Base-by-base conservation (phyloP, 2,888 invertebrate genomes). In the Sinohyriopsis cumingii region DNA sequence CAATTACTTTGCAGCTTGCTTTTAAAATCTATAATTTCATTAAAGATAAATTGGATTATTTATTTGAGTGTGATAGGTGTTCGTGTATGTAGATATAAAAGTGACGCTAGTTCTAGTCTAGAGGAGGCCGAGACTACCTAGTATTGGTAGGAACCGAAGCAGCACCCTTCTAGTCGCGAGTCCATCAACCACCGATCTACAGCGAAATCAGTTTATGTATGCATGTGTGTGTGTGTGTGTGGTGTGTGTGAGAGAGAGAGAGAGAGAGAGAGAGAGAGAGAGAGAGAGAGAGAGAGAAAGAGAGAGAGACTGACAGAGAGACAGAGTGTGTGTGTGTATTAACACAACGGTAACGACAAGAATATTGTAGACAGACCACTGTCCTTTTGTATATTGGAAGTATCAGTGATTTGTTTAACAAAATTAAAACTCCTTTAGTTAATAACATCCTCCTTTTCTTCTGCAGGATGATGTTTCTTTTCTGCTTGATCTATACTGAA, bases 221-320 rank as follows among this genome's bases (percentile, higher is more conserved):
- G 63, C 15, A 22, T 55, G 63, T 45, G 55, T 55, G 63, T 55
- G 63, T 24, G 63, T 25, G 63, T 45, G 63, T 55, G 63, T 55
- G 63, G 63, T 45, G 55, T 33, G 33, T 33, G 33, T 33, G 9
- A 9, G 54, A 53, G 63, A 53, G 64, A 63, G 18, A 54, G 55
- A 53, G 33, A 25, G 25, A 25, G 25, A 25, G 25, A 25, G 25
- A 25, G 25, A 25, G 25, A 25, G 25, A 25, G 28, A 28, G 28
- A 28, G 28, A 28, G 28, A 28, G 28, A 28, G 28, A 28, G 28
- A 28, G 28, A 28, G 28, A 28, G 28, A 28, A 5, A 28, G 33
- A 33, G 33, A 60, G 53, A 60, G 56, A 60, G n/a, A 53, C 3
- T 28, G 55, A 33, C 28, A 62, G 45, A 33, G 56, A 28, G 53